These are phyloP conservation scores for Drosophila kohkoa DNA, from an alignment of 1,140 invertebrate genomes.

Conservation along the genomic window DNA sequence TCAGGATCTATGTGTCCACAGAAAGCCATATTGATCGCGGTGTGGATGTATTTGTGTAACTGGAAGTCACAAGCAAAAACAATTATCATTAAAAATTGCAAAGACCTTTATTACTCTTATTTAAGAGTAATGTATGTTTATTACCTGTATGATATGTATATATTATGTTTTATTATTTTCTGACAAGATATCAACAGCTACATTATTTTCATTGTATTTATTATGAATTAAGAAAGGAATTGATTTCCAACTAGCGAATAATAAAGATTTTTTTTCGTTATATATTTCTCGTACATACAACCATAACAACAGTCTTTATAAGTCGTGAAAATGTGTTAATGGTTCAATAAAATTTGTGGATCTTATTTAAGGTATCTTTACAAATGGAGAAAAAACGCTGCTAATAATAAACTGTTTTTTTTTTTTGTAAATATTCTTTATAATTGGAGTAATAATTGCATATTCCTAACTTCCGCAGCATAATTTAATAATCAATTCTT, in stretches of 20 bases:
- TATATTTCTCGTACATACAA: no score
- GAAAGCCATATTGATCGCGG: constrained; percentile 47
- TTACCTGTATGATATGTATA: constrained; percentile 1
- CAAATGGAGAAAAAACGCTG: no score
- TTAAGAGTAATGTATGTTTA: background rate
- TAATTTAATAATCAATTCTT: no score
- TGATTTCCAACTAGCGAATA: background rate
- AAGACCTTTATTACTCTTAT: constrained; percentile 6
- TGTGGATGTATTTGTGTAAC: constrained; percentile 30
- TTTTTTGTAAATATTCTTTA: no score
- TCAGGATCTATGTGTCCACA: constrained; percentile 28
- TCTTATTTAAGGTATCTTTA: no score
- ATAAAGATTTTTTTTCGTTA: background rate
- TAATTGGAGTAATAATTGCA: no score
- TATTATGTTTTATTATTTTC: background rate
- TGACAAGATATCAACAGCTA: background rate
- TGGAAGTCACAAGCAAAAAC: background rate
- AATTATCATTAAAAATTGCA: background rate
- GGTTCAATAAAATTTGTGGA: no score
- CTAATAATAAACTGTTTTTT: no score
- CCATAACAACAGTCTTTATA: no score
- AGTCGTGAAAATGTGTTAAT: no score
- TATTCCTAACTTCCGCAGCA: no score
- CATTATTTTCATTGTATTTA: background rate
- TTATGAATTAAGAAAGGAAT: background rate